A percentile compares a stretch with the other conserved stretches of the same genome.
Evolutionary conservation across 1,140 invertebrate species (phyloP).

Genomic region (Drosophila tani): DNA sequence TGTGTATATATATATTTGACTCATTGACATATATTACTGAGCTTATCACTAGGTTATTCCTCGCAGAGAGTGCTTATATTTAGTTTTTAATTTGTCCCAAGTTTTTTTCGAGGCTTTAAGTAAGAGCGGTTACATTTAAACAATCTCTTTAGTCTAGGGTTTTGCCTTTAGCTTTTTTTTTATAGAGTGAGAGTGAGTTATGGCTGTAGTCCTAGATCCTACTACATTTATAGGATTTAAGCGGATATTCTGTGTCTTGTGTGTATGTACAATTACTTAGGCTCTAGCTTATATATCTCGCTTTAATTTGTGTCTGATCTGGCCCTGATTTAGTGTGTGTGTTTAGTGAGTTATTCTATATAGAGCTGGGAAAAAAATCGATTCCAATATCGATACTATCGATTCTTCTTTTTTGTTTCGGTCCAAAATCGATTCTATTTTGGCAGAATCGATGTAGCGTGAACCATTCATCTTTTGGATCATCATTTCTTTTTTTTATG

Average conservation of each 20-base stretch:
- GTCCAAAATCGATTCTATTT: too few relatives aligned
- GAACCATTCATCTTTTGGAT: too few relatives aligned
- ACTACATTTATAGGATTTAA: slow-evolving; percentile 11
- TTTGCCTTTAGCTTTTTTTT: not conserved
- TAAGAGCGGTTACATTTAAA: slow-evolving; percentile 25
- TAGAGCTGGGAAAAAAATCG: too few relatives aligned
- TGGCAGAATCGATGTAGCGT: too few relatives aligned
- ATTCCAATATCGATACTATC: too few relatives aligned
- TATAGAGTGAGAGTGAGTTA: slow-evolving; percentile 13
- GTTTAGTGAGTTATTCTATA: not conserved
- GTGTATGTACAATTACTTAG: slow-evolving; percentile 44
- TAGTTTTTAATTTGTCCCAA: not conserved
- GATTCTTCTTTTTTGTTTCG: too few relatives aligned
- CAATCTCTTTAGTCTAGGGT: slow-evolving; percentile 38
- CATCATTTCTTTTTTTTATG: too few relatives aligned
- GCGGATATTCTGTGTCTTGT: slow-evolving; percentile 1
- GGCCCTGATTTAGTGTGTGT: slow-evolving; percentile 16
- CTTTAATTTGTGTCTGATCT: not conserved
- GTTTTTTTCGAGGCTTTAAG: slow-evolving; percentile 4
- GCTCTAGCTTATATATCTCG: not conserved
- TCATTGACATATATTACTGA: slow-evolving; percentile 19
- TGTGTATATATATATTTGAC: slow-evolving; percentile 25
- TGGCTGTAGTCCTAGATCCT: slow-evolving; percentile 24
- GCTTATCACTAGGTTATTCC: slow-evolving; percentile 20
- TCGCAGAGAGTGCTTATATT: not conserved